phyloP scores from a whole-genome alignment of 37 sponge, comb jelly and placozoan species.

The Ephydatia muelleri region DNA sequence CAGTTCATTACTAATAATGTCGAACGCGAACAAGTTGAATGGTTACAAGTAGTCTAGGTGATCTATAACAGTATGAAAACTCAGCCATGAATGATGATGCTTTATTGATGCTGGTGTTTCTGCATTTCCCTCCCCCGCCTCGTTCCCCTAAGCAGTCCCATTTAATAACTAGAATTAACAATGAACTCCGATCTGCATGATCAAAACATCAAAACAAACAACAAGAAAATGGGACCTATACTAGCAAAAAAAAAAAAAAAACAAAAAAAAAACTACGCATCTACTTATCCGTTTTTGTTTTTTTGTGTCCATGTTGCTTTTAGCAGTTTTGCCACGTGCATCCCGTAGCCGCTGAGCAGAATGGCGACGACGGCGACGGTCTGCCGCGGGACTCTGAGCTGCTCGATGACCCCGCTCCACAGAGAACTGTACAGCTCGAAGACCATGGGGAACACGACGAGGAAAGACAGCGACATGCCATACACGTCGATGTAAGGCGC shows the following conservation, averaged over 20 bases:
- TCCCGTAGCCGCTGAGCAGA: constrained; percentile 32
- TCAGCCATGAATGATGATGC: no score
- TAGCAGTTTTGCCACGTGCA: constrained; percentile 44
- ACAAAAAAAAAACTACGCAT: neutral
- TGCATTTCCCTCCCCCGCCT: no score
- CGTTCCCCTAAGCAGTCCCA: no score
- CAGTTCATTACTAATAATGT: no score
- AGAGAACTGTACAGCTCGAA: constrained; percentile 52
- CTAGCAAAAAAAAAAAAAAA: neutral
- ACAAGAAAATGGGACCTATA: no score
- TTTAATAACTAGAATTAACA: no score
- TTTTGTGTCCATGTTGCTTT: constrained; percentile 35
- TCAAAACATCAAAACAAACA: no score
- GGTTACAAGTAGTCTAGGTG: no score
- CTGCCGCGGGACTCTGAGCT: constrained; percentile 20
- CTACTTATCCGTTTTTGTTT: neutral
- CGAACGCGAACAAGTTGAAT: no score
- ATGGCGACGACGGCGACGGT: constrained; percentile 28
- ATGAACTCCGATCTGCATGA: no score
- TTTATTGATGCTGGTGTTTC: no score
- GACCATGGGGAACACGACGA: constrained; percentile 70
- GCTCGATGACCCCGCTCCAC: constrained; percentile 34
- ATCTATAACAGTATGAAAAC: no score
- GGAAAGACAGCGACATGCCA: constrained; percentile 44
- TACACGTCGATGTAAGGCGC: constrained; percentile 51